These are phyloP conservation scores for Chromoteleia sp. DNA, from an alignment of 2,888 invertebrate species.

Conservation along the genomic window DNA sequence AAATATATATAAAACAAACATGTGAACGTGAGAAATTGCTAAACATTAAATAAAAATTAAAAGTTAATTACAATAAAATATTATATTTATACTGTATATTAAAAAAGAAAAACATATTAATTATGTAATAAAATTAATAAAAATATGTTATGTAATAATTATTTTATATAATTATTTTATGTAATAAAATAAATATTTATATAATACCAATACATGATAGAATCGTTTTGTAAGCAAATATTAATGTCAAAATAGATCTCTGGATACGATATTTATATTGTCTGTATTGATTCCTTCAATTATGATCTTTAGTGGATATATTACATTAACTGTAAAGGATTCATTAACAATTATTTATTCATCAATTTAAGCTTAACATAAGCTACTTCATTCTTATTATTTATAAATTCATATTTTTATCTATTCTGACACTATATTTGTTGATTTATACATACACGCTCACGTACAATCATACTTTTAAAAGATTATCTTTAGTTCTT, in stretches of 20 bases:
- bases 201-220: conserved; percentile 28
- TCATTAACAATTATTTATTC: conserved; percentile 18
- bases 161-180: too few species aligned
- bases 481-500: conserved; percentile 30
- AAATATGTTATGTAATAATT: too few species aligned
- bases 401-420: conserved; percentile 16
- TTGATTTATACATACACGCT: background rate
- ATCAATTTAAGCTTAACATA: conserved; percentile 56
- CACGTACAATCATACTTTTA: conserved; percentile 22
- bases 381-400: conserved; percentile 44
- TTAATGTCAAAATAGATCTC: conserved; percentile 33
- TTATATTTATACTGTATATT: too few species aligned
- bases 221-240: conserved; percentile 16
- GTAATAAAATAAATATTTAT: conserved; percentile 22
- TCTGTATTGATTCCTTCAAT: conserved; percentile 23
- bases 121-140: too few species aligned
- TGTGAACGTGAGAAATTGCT: too few species aligned
- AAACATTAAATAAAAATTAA: too few species aligned
- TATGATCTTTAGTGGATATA: conserved; percentile 2
- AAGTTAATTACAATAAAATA: too few species aligned
- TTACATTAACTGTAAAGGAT: conserved; percentile 22
- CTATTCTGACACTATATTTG: conserved; percentile 39
- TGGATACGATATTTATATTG: conserved; percentile 20
- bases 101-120: too few species aligned
- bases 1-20: too few species aligned